These are phyloP conservation scores for Hyalella azteca DNA, from an alignment of 2,888 invertebrate genomes.

Conservation along the genomic window DNA sequence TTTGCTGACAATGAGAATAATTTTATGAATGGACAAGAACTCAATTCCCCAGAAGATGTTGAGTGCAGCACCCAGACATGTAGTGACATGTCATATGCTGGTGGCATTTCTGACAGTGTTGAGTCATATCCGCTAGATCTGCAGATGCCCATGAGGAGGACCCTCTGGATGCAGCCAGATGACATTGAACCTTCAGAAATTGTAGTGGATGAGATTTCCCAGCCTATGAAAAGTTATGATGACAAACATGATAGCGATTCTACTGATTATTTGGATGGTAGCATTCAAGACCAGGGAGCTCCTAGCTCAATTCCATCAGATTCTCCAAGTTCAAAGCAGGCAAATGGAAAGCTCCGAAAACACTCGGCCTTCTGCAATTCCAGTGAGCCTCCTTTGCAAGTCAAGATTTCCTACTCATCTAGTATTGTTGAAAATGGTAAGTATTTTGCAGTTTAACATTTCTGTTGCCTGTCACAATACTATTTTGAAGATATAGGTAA, in stretches of 20 bases:
- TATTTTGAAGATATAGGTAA: no score
- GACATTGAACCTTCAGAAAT: neutral
- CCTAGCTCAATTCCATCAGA: no score
- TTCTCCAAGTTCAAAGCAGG: no score
- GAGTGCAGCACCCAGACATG: neutral
- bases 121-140: neutral
- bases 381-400: slow-evolving; percentile 35
- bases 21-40: slow-evolving; percentile 1
- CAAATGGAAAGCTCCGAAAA: neutral
- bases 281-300: no score
- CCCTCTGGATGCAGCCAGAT: slow-evolving; percentile 30
- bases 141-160: slow-evolving; percentile 32
- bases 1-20: neutral
- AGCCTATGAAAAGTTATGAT: no score
- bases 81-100: neutral
- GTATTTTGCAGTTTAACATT: slow-evolving; percentile 23
- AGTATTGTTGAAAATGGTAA: slow-evolving; percentile 62
- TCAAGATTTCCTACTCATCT: slow-evolving; percentile 60
- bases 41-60: neutral
- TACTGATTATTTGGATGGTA: no score
- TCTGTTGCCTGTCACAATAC: neutral
- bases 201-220: no score
- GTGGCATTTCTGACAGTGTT: neutral
- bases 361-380: slow-evolving; percentile 19
- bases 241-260: no score